Evolutionary conservation across 2,113 vertebrate genomes (phyloP).

Genomic region (Leuciscus idus): DNA sequence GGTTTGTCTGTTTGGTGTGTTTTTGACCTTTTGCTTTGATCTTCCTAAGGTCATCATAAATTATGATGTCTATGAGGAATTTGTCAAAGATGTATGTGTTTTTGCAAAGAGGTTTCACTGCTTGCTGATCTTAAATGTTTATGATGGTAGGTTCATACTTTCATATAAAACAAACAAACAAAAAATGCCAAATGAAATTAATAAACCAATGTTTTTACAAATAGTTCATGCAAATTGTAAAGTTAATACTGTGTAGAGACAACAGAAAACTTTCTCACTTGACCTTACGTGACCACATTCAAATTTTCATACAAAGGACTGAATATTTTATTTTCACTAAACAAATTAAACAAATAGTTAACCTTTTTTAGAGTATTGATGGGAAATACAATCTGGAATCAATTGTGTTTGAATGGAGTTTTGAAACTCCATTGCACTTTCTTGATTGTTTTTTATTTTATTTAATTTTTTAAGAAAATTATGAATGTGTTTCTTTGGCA

Average conservation of each 20-base stretch:
- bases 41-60: background rate
- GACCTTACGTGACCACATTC: background rate
- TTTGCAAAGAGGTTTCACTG: background rate
- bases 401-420: too few relatives aligned
- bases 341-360: too few relatives aligned
- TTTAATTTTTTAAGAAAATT: too few relatives aligned
- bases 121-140: background rate
- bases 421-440: background rate
- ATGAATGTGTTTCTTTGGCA: background rate
- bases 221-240: background rate
- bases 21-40: conserved; percentile 27
- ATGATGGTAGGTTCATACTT: background rate
- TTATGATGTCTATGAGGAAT: background rate
- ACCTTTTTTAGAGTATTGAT: too few relatives aligned
- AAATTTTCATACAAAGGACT: too few relatives aligned
- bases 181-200: background rate
- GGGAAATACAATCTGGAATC: background rate
- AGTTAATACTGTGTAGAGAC: background rate
- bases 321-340: too few relatives aligned
- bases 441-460: background rate
- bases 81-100: background rate
- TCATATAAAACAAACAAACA: background rate
- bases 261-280: background rate
- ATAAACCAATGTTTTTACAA: background rate
- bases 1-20: background rate